Evolutionary conservation across 2,888 invertebrate genomes (phyloP), one percentile per base, ranked within the genome.

Genomic region (Heliconius charithonia): DNA sequence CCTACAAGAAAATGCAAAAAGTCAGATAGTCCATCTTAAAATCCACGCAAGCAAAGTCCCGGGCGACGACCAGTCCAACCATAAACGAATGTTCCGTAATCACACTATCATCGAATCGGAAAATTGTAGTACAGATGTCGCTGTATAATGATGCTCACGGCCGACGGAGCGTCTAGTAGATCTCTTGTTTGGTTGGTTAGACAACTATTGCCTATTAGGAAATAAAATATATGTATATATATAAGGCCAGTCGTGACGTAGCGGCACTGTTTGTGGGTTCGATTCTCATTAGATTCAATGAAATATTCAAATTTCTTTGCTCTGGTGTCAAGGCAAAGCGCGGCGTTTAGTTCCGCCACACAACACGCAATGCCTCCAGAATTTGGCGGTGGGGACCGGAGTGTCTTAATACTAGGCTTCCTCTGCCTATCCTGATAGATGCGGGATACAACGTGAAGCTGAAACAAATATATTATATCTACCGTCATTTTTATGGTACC

Each of bases 91-190:
- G 25, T 75, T 75, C 51, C 32, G 78, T 92, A 93, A 93, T 93
- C 92, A 93, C 93, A 93, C 92, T 93, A 87, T 87, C 87, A 86
- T 81, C 86, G 87, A 87, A 86, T 88, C 88, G 91, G 92, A 92
- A 93, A 93, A 93, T 90, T 86, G 89, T 87, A 85, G 89, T 87
- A 85, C 90, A 92, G 92, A 91, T 92, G 90, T 86, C 89, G 86
- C 83, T 86, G 83, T 86, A 88, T 89, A 91, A 92, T 89, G 91
- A 89, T 88, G 89, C 90, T 89, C 86, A 87, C 65, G 78, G 77
- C 79, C 75, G 73, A 79, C 79, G 77, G 76, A 73, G 78, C 73
- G 70, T 89, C 90, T 80, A 80, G 81, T 70, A 76, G 80, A 81
- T 83, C 83, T 79, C 83, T 84, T 83, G 81, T 80, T 74, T 78